Conservation (phyloP, 2,888 invertebrate species). For the Pemphredon lugubris region DNA sequence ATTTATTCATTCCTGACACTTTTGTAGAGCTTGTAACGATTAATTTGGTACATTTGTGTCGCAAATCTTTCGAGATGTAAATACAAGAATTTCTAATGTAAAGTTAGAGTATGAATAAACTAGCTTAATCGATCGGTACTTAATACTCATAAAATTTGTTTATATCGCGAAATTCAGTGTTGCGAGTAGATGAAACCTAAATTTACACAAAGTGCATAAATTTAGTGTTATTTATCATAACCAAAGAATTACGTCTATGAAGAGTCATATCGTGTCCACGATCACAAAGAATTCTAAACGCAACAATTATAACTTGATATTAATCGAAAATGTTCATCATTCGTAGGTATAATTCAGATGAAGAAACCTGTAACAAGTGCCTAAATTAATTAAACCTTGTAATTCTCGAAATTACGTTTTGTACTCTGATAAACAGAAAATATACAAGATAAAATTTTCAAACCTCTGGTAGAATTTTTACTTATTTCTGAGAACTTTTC, state of each 20-base stretch:
- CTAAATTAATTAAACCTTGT: slow-evolving; percentile 14
- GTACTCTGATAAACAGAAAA: slow-evolving; percentile 15
- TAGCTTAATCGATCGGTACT: slow-evolving; percentile 40
- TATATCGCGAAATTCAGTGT: slow-evolving; percentile 1
- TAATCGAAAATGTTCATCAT: not conserved
- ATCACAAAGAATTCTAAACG: too few relatives aligned
- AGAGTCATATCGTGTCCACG: not conserved
- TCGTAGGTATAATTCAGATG: not conserved
- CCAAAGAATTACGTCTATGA: slow-evolving; percentile 19
- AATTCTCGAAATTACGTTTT: slow-evolving; percentile 4
- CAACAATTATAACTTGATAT: not conserved
- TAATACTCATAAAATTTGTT: slow-evolving; percentile 46
- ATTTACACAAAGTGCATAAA: not conserved
- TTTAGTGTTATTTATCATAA: not conserved
- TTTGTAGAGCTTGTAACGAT: not conserved
- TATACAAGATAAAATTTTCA: slow-evolving; percentile 22
- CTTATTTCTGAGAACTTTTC: not conserved
- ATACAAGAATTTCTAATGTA: not conserved
- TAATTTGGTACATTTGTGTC: not conserved
- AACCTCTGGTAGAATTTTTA: not conserved
- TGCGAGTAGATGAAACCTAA: not conserved
- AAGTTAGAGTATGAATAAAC: slow-evolving; percentile 9
- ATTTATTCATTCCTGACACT: not conserved
- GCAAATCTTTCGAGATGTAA: not conserved
- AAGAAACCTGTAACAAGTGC: not conserved